Conservation (phyloP, 1,140 invertebrate genomes). For the Drosophila lowei region DNA sequence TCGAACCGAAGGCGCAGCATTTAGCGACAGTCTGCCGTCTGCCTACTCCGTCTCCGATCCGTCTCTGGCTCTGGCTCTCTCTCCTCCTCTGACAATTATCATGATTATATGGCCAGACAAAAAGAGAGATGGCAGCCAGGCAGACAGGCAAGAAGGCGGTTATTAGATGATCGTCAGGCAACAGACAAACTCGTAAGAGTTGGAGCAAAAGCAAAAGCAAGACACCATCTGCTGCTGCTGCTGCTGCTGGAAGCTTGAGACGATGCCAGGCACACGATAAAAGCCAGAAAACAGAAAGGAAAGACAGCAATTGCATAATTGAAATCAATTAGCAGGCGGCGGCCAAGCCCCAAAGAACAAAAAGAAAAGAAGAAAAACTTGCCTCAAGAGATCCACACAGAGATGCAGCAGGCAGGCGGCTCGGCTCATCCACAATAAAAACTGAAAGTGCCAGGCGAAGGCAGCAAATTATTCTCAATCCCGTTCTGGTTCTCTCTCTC, state of each 20-base stretch:
- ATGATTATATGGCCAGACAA: conserved; percentile 65
- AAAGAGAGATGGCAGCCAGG: conserved; percentile 15
- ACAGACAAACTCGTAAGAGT: conserved; percentile 37
- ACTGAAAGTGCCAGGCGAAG: conserved; percentile 69
- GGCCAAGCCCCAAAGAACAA: conserved; percentile 31
- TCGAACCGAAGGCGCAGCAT: conserved; percentile 27
- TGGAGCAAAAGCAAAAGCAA: conserved; percentile 11
- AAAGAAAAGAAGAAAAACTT: conserved; percentile 12
- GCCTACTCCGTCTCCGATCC: conserved; percentile 4
- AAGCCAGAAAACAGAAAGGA: conserved; percentile 3
- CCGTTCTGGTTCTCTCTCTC: too few relatives aligned
- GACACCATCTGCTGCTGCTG: not conserved
- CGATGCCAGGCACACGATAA: conserved; percentile 63
- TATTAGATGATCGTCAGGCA: conserved; percentile 71
- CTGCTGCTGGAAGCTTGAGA: conserved; percentile 12
- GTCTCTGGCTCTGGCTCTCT: not conserved
- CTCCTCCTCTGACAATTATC: conserved; percentile 58
- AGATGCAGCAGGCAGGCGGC: not conserved
- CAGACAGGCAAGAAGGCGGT: conserved; percentile 61
- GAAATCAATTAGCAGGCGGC: conserved; percentile 72
- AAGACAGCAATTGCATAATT: conserved; percentile 72
- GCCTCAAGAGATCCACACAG: not conserved
- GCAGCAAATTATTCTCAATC: conserved; percentile 29
- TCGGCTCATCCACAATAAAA: conserved; percentile 36
- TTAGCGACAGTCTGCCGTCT: conserved; percentile 49